Evolutionary conservation across 30 jellyfish, hydroid and myxozoan genomes (phyloP), one percentile per base, ranked within the genome.

Genomic region (Aurelia aurita complex sp. Pacific): DNA sequence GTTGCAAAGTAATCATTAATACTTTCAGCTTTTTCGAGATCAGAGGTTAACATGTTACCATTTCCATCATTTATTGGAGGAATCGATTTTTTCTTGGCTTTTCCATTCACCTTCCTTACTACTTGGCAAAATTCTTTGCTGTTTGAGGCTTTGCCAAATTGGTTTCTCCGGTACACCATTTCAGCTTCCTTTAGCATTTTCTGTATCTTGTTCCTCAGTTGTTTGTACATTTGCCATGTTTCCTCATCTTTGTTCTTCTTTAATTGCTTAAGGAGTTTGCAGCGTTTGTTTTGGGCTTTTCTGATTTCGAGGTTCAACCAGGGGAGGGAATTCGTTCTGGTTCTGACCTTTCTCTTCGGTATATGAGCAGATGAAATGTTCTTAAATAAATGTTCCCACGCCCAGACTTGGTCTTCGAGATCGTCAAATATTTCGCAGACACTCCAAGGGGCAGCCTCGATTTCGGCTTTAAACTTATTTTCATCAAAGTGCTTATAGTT

Each of bases 361-460:
- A 16, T 36, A 11, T 36, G 68, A 40, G 66, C 23, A 36, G 29
- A 38, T 38, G 50, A 2, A 5, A 38, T 38, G 50, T 38, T 38
- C 50, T 38, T 38, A 5, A 38, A 38, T 38, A 38, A 38, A 38
- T 38, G 50, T 38, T 38, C 50, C 50, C 50, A 38, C 50, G 50
- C 50, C 50, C 85, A 74, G 1, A 74, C 85, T 53, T 74, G 85
- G 85, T 74, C 85, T 2, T 57, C 85, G 36, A 74, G 17, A 40
- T 74, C 85, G 53, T 74, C 74, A 17, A 74, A 74, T 74, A 74
- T 74, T 74, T 74, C 73, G 78, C 78, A 68, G 16, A 38, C 50
- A 38, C 69, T 61, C 33, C 32, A 61, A 17, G 33, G 69, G 9
- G 32, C 69, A 61, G 19, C 19, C 69, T 23, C 69, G 33, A 61